Evolutionary conservation across 2,888 invertebrate genomes (phyloP), one percentile per base, ranked within the genome.

Genomic region (Prenolepis imparis): DNA sequence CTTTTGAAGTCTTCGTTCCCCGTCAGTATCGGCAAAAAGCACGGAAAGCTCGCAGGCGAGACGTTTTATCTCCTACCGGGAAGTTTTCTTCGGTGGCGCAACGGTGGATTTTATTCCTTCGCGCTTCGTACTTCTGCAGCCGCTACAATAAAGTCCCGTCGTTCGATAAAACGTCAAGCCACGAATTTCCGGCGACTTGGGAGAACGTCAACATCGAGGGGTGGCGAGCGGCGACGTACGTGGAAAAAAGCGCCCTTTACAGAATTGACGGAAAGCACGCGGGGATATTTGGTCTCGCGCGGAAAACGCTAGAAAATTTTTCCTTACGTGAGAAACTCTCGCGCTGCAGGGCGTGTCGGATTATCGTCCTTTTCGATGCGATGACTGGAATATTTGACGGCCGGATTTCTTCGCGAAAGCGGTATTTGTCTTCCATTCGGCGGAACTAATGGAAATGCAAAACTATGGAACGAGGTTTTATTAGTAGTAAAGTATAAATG

Each of bases 161-260:
- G 82, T 82, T 86, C 85, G 82, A 85, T 86, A 80, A 80, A 83
- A 85, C 80, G 82, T 84, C 84, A 83, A 52, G 75, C 70, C 82
- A 64, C 68, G 74, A 78, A 86, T 82, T 78, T 78, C 82, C 78
- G 74, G 85, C 82, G 75, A 73, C 70, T 80, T 63, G 70, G 66
- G 82, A 82, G 66, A 66, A 67, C 61, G 64, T 57, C 80, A 61
- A 75, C 82, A 32, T 36, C 72, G 75, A 66, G 74, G 52, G 66
- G 36, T 41, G 39, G 63, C 68, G 63, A 48, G 77, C 28, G 52
- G 44, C n/a, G 52, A 44, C 24, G 15, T 48, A 28, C 28, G 28
- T 18, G 39, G 72, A 48, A 59, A 83, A 84, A 77, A 78, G 28
- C 68, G n/a, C 61, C 84, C 59, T 80, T 78, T 74, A 73, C 73